Percentiles rank a stretch among this genome's conserved stretches.
Evolutionary conservation across 2,888 invertebrate genomes (phyloP).

Genomic region (Pseudococcus jackbeardsleyi): DNA sequence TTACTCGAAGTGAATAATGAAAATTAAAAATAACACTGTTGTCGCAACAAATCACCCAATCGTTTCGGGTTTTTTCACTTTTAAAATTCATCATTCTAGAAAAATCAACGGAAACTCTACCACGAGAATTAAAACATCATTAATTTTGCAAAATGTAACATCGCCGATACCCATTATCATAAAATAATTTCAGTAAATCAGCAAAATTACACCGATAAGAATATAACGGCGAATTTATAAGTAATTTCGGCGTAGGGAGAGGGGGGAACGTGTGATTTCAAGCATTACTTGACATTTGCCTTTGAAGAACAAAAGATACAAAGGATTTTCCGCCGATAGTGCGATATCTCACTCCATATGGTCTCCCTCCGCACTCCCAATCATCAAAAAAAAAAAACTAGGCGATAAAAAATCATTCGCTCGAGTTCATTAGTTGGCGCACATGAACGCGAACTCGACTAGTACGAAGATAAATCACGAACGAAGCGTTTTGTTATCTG

Average conservation of each 20-base stretch:
- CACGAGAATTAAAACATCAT: too few species aligned
- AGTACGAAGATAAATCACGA: conserved; percentile 6
- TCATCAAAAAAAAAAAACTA: neutral
- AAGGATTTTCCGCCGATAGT: neutral
- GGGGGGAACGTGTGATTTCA: neutral
- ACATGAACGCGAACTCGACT: neutral
- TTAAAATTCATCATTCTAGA: too few species aligned
- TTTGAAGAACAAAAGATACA: neutral
- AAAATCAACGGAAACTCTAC: too few species aligned
- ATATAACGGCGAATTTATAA: too few species aligned
- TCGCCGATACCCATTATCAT: too few species aligned
- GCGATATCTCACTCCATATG: neutral
- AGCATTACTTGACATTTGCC: neutral
- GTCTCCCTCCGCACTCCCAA: neutral
- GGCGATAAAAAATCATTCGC: neutral
- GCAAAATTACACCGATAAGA: too few species aligned
- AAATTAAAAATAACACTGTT: too few species aligned
- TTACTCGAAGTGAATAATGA: too few species aligned
- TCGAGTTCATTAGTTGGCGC: neutral
- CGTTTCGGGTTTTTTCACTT: neutral
- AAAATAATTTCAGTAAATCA: too few species aligned
- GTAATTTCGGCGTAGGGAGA: too few species aligned
- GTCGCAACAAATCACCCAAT: neutral
- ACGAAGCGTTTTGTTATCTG: neutral
- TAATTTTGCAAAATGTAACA: too few species aligned